A percentile compares a stretch with the other conserved stretches of the same genome.
Conservation (phyloP, 2,888 invertebrate genomes). For the Notodonta dromedarius region DNA sequence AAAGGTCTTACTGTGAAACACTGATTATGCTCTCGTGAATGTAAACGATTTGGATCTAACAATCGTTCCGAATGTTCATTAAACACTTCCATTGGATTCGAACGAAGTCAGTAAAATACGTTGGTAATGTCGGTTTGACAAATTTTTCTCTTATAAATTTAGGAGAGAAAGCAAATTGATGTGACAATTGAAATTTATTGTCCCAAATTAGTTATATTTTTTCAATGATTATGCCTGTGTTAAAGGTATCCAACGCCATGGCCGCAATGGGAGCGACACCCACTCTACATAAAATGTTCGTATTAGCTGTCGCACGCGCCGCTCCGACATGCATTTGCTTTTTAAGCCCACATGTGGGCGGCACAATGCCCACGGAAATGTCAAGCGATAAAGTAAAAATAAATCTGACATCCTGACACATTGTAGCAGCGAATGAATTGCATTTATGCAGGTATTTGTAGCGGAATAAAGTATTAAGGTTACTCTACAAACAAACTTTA, state of each 20-base stretch:
- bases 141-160: no score
- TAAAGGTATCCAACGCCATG: neutral
- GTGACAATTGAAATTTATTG: no score
- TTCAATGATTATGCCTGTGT: neutral
- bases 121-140: no score
- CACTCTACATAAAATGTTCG: neutral
- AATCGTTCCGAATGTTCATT: neutral
- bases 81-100: no score
- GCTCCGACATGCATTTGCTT: constrained; percentile 43
- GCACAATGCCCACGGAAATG: constrained; percentile 45
- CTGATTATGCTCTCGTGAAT: neutral
- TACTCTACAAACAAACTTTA: neutral
- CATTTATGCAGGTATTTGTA: neutral
- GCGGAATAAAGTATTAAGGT: neutral
- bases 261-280: neutral
- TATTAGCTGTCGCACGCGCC: constrained; percentile 10
- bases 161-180: no score
- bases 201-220: no score
- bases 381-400: constrained; percentile 40
- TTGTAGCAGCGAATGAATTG: constrained; percentile 21
- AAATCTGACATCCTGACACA: constrained; percentile 19
- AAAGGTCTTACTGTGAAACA: neutral
- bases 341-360: constrained; percentile 48
- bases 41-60: neutral
- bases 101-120: no score